Evolutionary conservation across 2,113 vertebrate genomes (phyloP), one percentile per base, ranked within the genome.

Genomic region (Leuciscus idus): DNA sequence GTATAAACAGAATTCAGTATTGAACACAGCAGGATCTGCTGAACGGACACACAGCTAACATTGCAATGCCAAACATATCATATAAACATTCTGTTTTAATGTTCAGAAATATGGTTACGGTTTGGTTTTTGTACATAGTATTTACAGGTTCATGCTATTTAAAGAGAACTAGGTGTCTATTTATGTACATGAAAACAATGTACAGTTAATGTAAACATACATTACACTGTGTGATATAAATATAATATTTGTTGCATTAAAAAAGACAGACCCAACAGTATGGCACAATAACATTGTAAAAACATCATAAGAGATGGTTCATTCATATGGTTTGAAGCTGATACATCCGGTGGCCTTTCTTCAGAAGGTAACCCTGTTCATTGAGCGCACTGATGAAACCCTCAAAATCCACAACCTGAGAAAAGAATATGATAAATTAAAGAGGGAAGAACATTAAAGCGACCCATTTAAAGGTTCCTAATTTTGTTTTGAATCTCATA

Each of bases 311-410:
- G 68, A 72, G 36, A 11, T 43, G 21, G 39, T 83, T 62, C 2
- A 79, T 66, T 97, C 91, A 99, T 87, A 96, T 91, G 4, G 98
- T 99, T 90, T 99, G 98, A 83, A 99, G 96, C 89, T 99, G 97
- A 88, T 97, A 99, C 55, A 96, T 82, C 87, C 94, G 96, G 59
- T 96, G 85, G 21, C 97, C 98, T 93, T 97, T 99, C 91, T 99
- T 99, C 91, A 99, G 89, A 80, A 99, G 96, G 79, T 97, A 99
- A 36, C 98, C 98, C 84, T 99, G 98, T 86, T 99, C 98, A 87
- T 99, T 99, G 39, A 99, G 92, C 61, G 98, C 97, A 85, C 96
- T 95, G 90, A 99, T 92, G 83, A 99, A 97, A 84, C 95, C 95
- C 93, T 98, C 97, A 84, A 99, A 99, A 90, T 99, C 97, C 70